A percentile compares a stretch with the other conserved stretches of the same genome.
These are phyloP conservation scores for Odontothrips loti DNA, from an alignment of 2,888 invertebrate genomes.

Conservation along the genomic window DNA sequence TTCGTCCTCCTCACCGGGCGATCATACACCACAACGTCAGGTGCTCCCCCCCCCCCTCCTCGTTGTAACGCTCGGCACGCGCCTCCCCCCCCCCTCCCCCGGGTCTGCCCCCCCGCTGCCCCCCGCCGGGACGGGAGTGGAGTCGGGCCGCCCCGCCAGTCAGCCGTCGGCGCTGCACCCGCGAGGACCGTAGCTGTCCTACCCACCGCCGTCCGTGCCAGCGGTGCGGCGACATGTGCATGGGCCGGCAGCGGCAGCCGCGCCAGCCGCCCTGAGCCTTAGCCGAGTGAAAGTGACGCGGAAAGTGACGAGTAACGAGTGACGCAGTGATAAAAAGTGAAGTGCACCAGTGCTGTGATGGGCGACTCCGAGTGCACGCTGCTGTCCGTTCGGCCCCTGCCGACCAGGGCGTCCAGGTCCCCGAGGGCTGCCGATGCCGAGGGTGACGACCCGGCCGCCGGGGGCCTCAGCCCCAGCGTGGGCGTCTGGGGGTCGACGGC, in stretches of 20 bases:
- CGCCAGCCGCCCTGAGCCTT: constrained; percentile 32
- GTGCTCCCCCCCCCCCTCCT: no score
- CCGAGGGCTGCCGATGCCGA: background rate
- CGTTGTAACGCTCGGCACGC: no score
- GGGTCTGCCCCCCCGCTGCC: no score
- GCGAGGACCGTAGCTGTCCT: constrained; percentile 9
- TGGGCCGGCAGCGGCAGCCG: constrained; percentile 34
- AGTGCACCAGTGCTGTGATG: constrained; percentile 5
- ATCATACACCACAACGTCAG: no score
- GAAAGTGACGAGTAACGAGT: background rate
- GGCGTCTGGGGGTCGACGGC: constrained; percentile 28
- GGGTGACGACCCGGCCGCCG: background rate
- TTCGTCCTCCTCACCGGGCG: no score
- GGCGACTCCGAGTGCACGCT: constrained; percentile 34
- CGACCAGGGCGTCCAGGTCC: background rate
- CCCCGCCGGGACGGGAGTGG: constrained; percentile 23
- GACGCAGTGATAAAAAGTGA: background rate
- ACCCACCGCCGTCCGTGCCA: constrained; percentile 27
- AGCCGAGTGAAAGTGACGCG: background rate
- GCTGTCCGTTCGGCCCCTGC: constrained; percentile 35
- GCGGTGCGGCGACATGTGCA: constrained; percentile 37
- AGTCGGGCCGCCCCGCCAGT: constrained; percentile 10
- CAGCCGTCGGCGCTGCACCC: constrained; percentile 20
- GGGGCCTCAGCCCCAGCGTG: background rate
- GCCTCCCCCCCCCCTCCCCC: no score